Percentiles rank a stretch among this genome's conserved stretches.
phyloP scores from a whole-genome alignment of 53 echinoderm and acorn worm species.

The Holothuria scabra region DNA sequence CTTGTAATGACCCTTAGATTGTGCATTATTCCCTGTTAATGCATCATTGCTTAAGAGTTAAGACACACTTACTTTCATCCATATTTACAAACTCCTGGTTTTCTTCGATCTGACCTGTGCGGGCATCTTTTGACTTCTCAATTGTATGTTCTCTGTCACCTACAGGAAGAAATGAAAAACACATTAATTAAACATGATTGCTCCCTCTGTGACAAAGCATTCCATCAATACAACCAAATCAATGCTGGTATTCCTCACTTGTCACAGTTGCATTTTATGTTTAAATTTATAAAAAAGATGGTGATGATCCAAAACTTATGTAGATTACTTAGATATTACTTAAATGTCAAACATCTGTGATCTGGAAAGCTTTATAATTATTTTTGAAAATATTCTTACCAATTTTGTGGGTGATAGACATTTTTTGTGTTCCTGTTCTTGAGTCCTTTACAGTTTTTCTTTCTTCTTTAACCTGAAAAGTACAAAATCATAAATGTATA shows the following conservation, averaged over 20 bases:
- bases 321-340: no score
- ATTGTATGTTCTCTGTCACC: conserved; percentile 86
- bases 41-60: no score
- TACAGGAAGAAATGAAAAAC: conserved; percentile 27
- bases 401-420: conserved; percentile 91
- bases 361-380: no score
- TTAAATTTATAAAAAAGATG: not conserved
- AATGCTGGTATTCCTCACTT: not conserved
- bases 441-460: conserved; percentile 83
- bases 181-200: not conserved
- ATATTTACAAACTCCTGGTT: conserved; percentile 90
- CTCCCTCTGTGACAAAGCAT: not conserved
- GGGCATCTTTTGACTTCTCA: conserved; percentile 66
- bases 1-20: no score
- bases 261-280: not conserved
- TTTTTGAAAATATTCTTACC: conserved; percentile 60
- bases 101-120: conserved; percentile 79
- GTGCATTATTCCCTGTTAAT: no score
- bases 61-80: conserved; percentile 84
- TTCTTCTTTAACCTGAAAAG: conserved; percentile 79
- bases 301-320: no score
- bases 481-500: not conserved
- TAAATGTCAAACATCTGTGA: no score
- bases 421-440: conserved; percentile 69
- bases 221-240: not conserved